phyloP scores from a whole-genome alignment of 2,113 vertebrate species.

The Rhabdornis inornatus region DNA sequence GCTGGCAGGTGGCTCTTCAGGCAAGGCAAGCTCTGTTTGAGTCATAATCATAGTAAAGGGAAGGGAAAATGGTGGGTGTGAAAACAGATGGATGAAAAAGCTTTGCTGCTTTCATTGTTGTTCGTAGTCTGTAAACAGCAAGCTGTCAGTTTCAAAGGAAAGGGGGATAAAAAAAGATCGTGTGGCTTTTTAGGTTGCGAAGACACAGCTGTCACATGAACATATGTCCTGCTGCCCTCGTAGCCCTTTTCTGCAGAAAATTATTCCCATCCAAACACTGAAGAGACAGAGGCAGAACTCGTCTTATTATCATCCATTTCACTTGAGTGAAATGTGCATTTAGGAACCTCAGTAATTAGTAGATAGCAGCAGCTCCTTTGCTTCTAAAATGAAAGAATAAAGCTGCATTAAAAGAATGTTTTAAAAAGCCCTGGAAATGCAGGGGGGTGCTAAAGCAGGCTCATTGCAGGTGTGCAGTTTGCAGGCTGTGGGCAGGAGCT shows the following conservation, averaged over 20 bases:
- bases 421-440: neutral
- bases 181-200: conserved; percentile 27
- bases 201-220: conserved; percentile 39
- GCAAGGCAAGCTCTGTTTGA: neutral
- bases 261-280: neutral
- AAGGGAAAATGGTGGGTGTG: neutral
- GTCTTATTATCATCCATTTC: neutral
- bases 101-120: conserved; percentile 2
- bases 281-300: conserved; percentile 1
- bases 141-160: conserved; percentile 32
- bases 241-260: neutral
- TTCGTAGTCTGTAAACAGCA: neutral
- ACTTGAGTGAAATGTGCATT: neutral
- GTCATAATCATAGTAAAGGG: neutral
- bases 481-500: neutral
- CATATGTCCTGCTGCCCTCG: conserved; percentile 41
- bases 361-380: neutral
- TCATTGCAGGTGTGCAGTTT: neutral
- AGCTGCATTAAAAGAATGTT: neutral
- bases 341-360: neutral
- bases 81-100: conserved; percentile 31
- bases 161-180: neutral
- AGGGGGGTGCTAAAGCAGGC: neutral
- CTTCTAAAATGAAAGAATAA: neutral
- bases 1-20: neutral